Base-by-base conservation (phyloP, 2,797 vertebrate genomes). In the Argentina silus region DNA sequence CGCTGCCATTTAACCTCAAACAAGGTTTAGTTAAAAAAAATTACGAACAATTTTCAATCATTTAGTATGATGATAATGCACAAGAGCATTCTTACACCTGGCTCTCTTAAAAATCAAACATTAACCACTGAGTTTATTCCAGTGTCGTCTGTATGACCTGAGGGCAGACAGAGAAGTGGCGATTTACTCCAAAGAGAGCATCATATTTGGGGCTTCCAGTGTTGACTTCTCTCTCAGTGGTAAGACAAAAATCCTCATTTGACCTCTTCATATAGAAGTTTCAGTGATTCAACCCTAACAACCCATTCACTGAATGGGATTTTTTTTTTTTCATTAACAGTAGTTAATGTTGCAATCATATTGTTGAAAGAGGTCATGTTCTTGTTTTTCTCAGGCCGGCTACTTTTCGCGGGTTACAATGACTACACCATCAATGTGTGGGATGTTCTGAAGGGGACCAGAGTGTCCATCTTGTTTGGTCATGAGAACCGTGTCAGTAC, bases 391-490 rank as follows among this genome's bases (percentile, higher is more conserved):
- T 2, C 67, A 99, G 98, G 98, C 11, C 96, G 98, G 69, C 87
- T 99, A 55, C 90, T 99, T 19, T 99, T 99, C 78, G 96, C 95
- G 0, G 98, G 98, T 55, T 99, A 99, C 82, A 99, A 99, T 0
- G 98, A 99, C 87, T 99, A 99, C 86, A 99, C 98, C 82, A 99
- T 99, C 82, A 99, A 99, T 0, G 97, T 99, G 61, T 99, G 98
- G 98, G 98, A 99, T 19, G 98, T 99, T 73, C 94, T 99, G 76
- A 99, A 99, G 87, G 98, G 98, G 9, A 95, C 96, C 4, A 93
- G 98, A 0, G 97, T 98, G 36, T 97, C 98, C 74, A 98, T 99
- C 71, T 90, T 99, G 70, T 99, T 99, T 69, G 98, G 98, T 21
- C 98, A 99, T 0, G 98, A 99, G 81, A 99, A 99, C 84, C 95